Conservation (phyloP, 2,888 invertebrate species). For the Perizoma flavofasciatum region DNA sequence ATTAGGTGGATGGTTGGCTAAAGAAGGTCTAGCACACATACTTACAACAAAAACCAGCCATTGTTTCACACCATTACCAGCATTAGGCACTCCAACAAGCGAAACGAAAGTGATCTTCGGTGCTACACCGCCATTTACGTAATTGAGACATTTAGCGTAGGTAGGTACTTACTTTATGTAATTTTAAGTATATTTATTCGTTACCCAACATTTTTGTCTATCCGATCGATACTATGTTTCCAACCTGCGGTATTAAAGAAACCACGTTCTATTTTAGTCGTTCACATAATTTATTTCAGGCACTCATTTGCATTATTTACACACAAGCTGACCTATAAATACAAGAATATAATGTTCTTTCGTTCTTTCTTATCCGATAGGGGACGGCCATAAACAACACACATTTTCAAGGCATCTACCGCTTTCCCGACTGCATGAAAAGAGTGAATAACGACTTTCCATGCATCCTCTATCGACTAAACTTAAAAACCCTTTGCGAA, state of each 20-base stretch:
- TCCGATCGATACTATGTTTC: slow-evolving; percentile 7
- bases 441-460: slow-evolving; percentile 45
- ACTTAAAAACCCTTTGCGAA: slow-evolving; percentile 70
- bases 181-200: slow-evolving; percentile 20
- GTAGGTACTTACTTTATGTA: slow-evolving; percentile 13
- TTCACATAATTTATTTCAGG: slow-evolving; percentile 35
- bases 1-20: too few relatives aligned
- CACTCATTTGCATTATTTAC: slow-evolving; percentile 39
- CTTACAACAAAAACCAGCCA: slow-evolving; percentile 34
- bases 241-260: slow-evolving; percentile 19
- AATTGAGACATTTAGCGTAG: slow-evolving; percentile 36
- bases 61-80: slow-evolving; percentile 40
- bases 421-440: slow-evolving; percentile 35
- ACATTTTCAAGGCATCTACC: slow-evolving; percentile 30
- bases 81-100: slow-evolving; percentile 31
- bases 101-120: slow-evolving; percentile 47
- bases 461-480: slow-evolving; percentile 73
- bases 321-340: slow-evolving; percentile 34
- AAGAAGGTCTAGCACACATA: slow-evolving; percentile 5
- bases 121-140: slow-evolving; percentile 38
- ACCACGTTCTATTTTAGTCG: slow-evolving; percentile 33
- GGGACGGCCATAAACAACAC: slow-evolving; percentile 38
- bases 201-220: slow-evolving; percentile 10
- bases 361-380: slow-evolving; percentile 34
- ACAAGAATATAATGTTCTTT: slow-evolving; percentile 38